Conservation (phyloP, 92 coral and sea anemone genomes). For the Phenganax stokvisi region DNA sequence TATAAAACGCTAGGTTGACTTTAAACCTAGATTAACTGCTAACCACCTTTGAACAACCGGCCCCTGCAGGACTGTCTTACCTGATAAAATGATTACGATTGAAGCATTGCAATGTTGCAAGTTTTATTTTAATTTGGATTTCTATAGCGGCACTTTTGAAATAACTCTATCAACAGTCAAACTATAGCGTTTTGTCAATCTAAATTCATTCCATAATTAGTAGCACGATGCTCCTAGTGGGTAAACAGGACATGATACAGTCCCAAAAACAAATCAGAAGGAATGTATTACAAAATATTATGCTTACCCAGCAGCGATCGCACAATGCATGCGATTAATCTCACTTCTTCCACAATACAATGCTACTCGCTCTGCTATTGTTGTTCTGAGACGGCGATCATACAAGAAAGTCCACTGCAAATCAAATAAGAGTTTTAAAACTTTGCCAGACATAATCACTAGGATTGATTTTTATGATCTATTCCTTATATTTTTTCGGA, state of each 20-base stretch:
- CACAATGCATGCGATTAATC: neutral
- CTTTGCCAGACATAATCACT: neutral
- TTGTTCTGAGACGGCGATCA: constrained; percentile 23
- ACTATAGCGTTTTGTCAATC: neutral
- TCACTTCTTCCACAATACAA: neutral
- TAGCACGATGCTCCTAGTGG: no score
- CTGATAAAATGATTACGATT: no score
- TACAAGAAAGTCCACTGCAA: constrained; percentile 27
- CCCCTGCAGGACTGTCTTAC: no score
- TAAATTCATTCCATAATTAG: neutral
- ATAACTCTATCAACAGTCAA: neutral
- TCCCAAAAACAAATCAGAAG: no score
- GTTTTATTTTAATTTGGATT: neutral
- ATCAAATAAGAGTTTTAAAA: neutral
- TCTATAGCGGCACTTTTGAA: neutral
- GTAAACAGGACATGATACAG: no score
- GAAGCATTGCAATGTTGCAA: neutral
- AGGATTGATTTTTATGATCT: no score
- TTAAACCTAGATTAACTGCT: no score
- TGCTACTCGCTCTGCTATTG: constrained; percentile 2
- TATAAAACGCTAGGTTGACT: no score
- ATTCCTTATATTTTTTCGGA: no score
- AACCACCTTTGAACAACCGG: no score
- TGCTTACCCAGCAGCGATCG: constrained; percentile 15
- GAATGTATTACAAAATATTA: no score